Evolutionary conservation across 2,113 vertebrate genomes (phyloP), one percentile per base, ranked within the genome.

Genomic region (Corydoras sp.): DNA sequence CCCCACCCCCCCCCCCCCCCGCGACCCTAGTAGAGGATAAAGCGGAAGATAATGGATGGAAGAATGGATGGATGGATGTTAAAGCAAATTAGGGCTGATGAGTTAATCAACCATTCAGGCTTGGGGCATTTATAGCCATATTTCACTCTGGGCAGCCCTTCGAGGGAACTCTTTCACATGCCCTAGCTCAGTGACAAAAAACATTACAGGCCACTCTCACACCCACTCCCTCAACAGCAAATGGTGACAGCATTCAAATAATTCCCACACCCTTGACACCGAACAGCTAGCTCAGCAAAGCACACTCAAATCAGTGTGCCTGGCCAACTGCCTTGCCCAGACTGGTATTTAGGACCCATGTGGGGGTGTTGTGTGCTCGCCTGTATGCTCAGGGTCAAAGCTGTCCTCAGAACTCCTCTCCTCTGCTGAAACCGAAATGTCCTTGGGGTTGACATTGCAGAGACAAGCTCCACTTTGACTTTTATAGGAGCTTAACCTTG

Each of bases 261-360:
- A 79, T 83, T 86, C 82, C 81, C 79, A 77, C 67, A 60, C 80
- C 78, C 76, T 54, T 59, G 1, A 4, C 51, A 61, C 82, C 81
- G 79, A 85, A 81, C 56, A 61, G 81, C 81, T 86, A 81, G 84
- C 75, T 86, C 83, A 83, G 79, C 77, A 79, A 60, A 75, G n/a
- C 10, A 58, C 51, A 62, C 81, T 85, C 81, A 83, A 81, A 77
- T 76, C 77, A 83, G 81, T 79, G 79, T 77, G 77, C 77, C 78
- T 81, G 81, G 81, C 79, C 76, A 69, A 60, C 53, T 53, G 63
- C 70, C 35, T 51, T 43, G 58, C 58, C 58, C 29, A 3, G 70
- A 14, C 63, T 67, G 67, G 71, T 35, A 73, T 63, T 11, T 50
- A 61, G 62, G 55, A 18, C 65, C 53, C 53, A 49, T 48, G 65